phyloP scores from a whole-genome alignment of 1,140 invertebrate species.

The Macrosteles quadrilineatus region DNA sequence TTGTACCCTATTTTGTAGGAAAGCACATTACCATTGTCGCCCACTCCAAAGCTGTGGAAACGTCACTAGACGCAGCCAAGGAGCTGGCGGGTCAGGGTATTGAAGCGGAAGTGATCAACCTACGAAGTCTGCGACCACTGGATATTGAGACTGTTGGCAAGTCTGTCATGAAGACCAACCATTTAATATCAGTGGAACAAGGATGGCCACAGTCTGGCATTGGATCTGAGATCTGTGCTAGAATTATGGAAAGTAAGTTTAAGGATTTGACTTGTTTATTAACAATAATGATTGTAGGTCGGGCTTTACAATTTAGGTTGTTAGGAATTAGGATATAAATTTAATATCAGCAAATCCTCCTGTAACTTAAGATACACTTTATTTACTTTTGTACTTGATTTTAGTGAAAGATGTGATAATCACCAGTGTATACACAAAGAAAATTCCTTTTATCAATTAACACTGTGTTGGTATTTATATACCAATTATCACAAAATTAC shows the following conservation, averaged over 20 bases:
- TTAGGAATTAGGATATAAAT: too few species aligned
- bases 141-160: slow-evolving; percentile 88
- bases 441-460: too few species aligned
- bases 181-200: slow-evolving; percentile 91
- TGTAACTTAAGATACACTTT: too few species aligned
- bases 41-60: slow-evolving; percentile 88
- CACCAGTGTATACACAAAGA: too few species aligned
- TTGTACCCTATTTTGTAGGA: too few species aligned
- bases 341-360: too few species aligned
- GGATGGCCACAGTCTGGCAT: slow-evolving; percentile 97
- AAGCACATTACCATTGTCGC: slow-evolving; percentile 93
- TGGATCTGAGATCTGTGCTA: slow-evolving; percentile 92
- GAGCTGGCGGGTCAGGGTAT: slow-evolving; percentile 83
- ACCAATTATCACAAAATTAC: too few species aligned
- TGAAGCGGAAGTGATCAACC: slow-evolving; percentile 96
- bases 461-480: too few species aligned
- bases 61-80: slow-evolving; percentile 84
- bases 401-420: too few species aligned
- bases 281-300: slow-evolving; percentile 7
- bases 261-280: neutral
- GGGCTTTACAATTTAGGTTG: too few species aligned
- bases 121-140: slow-evolving; percentile 88
- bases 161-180: slow-evolving; percentile 94
- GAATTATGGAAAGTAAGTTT: slow-evolving; percentile 87
- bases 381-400: too few species aligned